Evolutionary conservation across 2,113 vertebrate species (phyloP).

Genomic region (Neodon shergylaensis): DNA sequence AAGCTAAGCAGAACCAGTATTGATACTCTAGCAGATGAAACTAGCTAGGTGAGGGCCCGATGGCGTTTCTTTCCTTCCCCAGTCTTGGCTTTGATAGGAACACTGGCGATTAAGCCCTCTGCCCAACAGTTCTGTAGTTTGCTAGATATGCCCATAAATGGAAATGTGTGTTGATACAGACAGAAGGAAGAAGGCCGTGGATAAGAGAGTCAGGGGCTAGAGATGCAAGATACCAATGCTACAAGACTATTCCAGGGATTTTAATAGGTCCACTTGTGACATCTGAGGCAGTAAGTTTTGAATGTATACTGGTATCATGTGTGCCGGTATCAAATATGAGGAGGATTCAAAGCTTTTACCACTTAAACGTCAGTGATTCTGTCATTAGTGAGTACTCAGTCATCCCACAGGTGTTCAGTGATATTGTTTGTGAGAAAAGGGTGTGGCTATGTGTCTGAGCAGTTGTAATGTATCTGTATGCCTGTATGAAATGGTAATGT

Average conservation of each 20-base stretch:
- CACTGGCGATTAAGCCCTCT: neutral
- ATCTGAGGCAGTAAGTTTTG: neutral
- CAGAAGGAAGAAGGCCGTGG: too few species aligned
- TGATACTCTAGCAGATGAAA: neutral
- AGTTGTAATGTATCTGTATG: neutral
- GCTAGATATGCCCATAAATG: neutral
- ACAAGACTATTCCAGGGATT: neutral
- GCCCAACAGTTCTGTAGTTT: neutral
- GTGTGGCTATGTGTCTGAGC: neutral
- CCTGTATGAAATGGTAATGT: neutral
- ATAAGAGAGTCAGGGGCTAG: too few species aligned
- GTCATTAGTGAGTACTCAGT: neutral
- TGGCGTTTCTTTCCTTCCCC: neutral
- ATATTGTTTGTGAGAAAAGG: neutral
- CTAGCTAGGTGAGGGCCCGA: neutral
- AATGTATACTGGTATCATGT: neutral
- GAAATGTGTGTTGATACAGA: neutral
- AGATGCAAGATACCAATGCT: neutral
- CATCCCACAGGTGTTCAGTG: neutral
- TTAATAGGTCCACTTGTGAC: neutral
- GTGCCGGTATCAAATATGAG: neutral
- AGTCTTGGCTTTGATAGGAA: constrained; percentile 10
- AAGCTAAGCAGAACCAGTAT: neutral
- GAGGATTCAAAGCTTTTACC: neutral
- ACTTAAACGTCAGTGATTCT: constrained; percentile 12